A percentile compares a stretch with the other conserved stretches of the same genome.
Evolutionary conservation across 1,140 invertebrate genomes (phyloP).

Genomic region (Teleopsis dalmanni): DNA sequence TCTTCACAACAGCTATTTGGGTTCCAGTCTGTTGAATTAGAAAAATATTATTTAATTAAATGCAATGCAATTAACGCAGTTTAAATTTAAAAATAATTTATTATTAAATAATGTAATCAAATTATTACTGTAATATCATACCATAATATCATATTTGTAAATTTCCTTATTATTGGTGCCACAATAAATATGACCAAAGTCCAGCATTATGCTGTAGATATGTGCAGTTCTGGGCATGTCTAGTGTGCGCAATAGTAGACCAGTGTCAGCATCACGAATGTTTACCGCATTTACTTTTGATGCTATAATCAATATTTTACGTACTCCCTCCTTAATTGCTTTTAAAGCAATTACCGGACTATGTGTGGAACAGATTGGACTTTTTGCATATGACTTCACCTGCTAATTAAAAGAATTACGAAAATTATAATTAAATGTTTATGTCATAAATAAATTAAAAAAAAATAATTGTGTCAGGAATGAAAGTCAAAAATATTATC

Average conservation of each 20-base stretch:
- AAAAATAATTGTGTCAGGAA: no score
- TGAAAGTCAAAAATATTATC: no score
- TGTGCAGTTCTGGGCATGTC: slow-evolving; percentile 53
- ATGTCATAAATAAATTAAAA: no score
- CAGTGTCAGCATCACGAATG: slow-evolving; percentile 57
- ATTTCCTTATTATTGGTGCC: slow-evolving; percentile 59
- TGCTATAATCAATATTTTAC: slow-evolving; percentile 59
- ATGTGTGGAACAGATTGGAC: slow-evolving; percentile 26
- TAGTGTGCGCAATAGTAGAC: slow-evolving; percentile 55
- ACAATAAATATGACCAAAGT: slow-evolving; percentile 57
- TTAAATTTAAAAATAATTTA: not conserved
- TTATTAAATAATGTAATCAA: slow-evolving; percentile 6
- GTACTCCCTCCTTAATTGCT: slow-evolving; percentile 57
- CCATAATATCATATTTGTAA: slow-evolving; percentile 59
- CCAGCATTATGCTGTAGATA: slow-evolving; percentile 58
- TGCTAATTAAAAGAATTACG: no score
- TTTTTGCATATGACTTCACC: no score
- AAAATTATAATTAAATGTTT: no score
- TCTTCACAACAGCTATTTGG: slow-evolving; percentile 48
- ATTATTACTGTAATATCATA: slow-evolving; percentile 32
- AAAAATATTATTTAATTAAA: not conserved
- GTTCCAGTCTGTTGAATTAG: slow-evolving; percentile 48
- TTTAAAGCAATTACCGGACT: slow-evolving; percentile 55
- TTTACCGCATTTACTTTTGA: slow-evolving; percentile 57
- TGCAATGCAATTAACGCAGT: not conserved